Percentiles rank a stretch among this genome's conserved stretches.
Evolutionary conservation across 2,797 vertebrate genomes (phyloP).

Genomic region (Novumbra hubbsi): DNA sequence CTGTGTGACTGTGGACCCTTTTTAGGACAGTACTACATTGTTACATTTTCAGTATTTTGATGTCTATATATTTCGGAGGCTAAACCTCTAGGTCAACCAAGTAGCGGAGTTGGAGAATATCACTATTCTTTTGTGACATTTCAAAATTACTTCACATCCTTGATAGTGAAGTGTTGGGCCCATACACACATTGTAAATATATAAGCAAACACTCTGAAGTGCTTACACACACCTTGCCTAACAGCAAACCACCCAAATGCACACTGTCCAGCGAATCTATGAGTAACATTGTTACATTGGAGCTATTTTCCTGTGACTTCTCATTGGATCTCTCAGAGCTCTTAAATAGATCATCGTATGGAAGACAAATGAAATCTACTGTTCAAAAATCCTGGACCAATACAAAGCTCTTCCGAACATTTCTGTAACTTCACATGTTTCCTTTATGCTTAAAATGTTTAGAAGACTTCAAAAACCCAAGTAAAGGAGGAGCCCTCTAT

Average conservation of each 20-base stretch:
- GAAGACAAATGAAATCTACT: neutral
- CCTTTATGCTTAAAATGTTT: neutral
- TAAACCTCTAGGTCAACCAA: neutral
- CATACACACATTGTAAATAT: neutral
- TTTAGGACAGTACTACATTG: neutral
- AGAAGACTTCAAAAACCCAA: constrained; percentile 4
- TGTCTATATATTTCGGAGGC: neutral
- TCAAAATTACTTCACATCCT: neutral
- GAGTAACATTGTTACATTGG: constrained; percentile 20
- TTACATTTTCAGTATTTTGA: neutral
- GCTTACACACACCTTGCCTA: neutral
- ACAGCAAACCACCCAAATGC: neutral
- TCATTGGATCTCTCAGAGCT: constrained; percentile 11
- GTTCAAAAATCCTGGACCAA: constrained; percentile 16
- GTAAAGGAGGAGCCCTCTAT: neutral
- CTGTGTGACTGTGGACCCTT: neutral
- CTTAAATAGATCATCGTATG: constrained; percentile 7
- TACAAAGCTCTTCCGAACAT: constrained; percentile 17
- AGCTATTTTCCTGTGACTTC: neutral
- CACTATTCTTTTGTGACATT: neutral
- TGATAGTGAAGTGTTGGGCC: neutral
- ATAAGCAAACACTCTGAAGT: constrained; percentile 2
- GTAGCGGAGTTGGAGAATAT: neutral
- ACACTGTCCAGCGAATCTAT: neutral
- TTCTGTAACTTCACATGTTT: neutral